Conservation (phyloP, 2,888 invertebrate species). For the Drepana falcataria region DNA sequence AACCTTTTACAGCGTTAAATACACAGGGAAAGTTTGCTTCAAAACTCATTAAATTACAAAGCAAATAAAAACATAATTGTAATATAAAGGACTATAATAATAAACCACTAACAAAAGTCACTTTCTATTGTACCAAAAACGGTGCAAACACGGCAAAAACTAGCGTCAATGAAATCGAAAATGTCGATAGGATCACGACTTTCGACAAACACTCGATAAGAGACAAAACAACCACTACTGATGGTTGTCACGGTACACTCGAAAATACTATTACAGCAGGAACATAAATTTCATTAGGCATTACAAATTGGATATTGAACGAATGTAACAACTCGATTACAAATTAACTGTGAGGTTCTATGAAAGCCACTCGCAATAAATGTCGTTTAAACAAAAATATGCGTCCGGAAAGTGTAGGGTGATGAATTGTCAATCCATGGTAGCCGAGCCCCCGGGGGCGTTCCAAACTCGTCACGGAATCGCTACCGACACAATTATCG, state of each 20-base stretch:
- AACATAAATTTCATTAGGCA: too few relatives aligned
- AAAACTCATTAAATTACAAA: conserved; percentile 20
- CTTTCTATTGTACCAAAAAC: conserved; percentile 52
- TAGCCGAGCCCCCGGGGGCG: conserved; percentile 35
- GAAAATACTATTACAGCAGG: neutral
- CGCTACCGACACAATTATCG: conserved; percentile 72
- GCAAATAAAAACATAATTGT: conserved; percentile 21
- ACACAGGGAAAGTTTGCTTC: conserved; percentile 28
- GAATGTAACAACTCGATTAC: too few relatives aligned
- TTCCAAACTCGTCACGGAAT: conserved; percentile 55
- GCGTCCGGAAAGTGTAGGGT: conserved; percentile 16
- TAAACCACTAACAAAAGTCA: conserved; percentile 46
- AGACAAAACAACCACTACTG: conserved; percentile 17
- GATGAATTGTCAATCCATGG: conserved; percentile 32
- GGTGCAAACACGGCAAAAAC: conserved; percentile 44
- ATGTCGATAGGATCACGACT: conserved; percentile 56
- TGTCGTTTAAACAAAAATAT: conserved; percentile 10
- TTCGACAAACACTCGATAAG: conserved; percentile 36
- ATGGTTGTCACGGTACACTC: conserved; percentile 12
- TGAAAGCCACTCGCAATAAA: too few relatives aligned
- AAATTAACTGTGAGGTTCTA: too few relatives aligned
- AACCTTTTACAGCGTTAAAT: conserved; percentile 21
- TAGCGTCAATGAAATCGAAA: conserved; percentile 42
- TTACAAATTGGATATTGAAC: too few relatives aligned
- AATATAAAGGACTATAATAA: conserved; percentile 36